A percentile compares a stretch with the other conserved stretches of the same genome.
Conservation (phyloP, 1,140 invertebrate species). For the Mya arenaria region DNA sequence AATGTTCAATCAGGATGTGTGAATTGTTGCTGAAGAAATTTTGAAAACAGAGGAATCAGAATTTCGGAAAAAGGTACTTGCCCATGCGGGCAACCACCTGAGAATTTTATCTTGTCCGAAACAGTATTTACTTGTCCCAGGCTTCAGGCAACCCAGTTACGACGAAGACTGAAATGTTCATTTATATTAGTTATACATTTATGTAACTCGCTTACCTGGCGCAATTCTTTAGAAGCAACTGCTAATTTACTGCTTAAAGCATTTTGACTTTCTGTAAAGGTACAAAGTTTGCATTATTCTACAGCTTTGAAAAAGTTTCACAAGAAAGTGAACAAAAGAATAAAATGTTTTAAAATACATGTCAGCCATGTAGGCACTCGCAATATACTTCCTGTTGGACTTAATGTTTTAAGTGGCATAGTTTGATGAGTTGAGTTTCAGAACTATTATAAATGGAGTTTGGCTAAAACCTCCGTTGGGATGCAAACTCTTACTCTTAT, state of each 20-base stretch:
- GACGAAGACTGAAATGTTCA: neutral
- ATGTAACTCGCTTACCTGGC: conserved; percentile 38
- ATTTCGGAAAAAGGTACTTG: neutral
- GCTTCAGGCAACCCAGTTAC: neutral
- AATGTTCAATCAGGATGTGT: too few relatives aligned
- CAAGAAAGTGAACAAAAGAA: neutral
- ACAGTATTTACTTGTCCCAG: neutral
- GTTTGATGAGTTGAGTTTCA: neutral
- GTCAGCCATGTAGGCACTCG: neutral
- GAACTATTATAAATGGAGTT: neutral
- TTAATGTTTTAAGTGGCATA: neutral
- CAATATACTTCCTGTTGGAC: neutral
- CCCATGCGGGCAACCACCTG: neutral
- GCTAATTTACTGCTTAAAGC: conserved; percentile 39
- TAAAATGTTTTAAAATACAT: neutral
- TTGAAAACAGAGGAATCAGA: neutral
- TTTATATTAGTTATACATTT: neutral
- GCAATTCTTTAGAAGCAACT: conserved; percentile 43
- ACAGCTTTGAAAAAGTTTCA: neutral
- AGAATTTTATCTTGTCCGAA: neutral
- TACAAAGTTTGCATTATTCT: neutral
- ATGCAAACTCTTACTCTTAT: too few relatives aligned
- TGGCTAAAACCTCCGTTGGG: too few relatives aligned
- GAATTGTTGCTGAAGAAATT: too few relatives aligned
- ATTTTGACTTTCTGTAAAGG: conserved; percentile 39